These are phyloP conservation scores for Ptychobarbus kaznakovi DNA, from an alignment of 2,797 vertebrate species.

Conservation along the genomic window DNA sequence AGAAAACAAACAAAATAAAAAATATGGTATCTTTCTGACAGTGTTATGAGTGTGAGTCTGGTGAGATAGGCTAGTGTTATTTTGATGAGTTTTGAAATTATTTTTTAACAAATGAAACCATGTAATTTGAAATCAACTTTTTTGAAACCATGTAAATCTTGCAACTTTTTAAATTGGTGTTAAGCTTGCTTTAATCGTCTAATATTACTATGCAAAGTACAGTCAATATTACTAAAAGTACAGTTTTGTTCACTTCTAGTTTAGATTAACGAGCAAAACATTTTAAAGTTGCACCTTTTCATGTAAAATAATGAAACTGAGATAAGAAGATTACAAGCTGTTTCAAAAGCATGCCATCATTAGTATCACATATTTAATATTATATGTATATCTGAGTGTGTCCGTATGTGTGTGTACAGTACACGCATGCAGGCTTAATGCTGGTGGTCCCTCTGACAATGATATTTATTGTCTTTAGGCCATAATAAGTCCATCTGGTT, in stretches of 20 bases:
- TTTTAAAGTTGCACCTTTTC: background rate
- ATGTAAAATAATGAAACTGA: background rate
- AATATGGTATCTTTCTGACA: too few relatives aligned
- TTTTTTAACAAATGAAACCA: too few relatives aligned
- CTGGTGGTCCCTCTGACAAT: constrained; percentile 88
- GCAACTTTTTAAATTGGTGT: too few relatives aligned
- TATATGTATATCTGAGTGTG: background rate
- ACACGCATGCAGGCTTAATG: constrained; percentile 39
- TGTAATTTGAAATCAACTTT: too few relatives aligned
- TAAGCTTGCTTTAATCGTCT: too few relatives aligned
- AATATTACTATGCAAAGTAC: too few relatives aligned
- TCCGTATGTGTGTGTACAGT: background rate
- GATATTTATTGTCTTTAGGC: constrained; percentile 96
- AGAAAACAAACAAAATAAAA: too few relatives aligned
- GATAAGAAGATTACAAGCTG: background rate
- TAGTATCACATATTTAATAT: background rate
- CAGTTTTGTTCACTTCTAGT: background rate
- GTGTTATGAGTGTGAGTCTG: too few relatives aligned
- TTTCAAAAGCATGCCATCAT: background rate
- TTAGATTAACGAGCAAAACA: background rate
- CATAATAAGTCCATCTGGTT: constrained; percentile 98
- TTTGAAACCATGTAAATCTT: too few relatives aligned
- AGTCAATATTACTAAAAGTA: too few relatives aligned
- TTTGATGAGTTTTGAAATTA: too few relatives aligned
- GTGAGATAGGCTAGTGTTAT: too few relatives aligned